A percentile compares a stretch with the other conserved stretches of the same genome.
phyloP scores from a whole-genome alignment of 2,113 vertebrate species.

The Lynx canadensis region DNA sequence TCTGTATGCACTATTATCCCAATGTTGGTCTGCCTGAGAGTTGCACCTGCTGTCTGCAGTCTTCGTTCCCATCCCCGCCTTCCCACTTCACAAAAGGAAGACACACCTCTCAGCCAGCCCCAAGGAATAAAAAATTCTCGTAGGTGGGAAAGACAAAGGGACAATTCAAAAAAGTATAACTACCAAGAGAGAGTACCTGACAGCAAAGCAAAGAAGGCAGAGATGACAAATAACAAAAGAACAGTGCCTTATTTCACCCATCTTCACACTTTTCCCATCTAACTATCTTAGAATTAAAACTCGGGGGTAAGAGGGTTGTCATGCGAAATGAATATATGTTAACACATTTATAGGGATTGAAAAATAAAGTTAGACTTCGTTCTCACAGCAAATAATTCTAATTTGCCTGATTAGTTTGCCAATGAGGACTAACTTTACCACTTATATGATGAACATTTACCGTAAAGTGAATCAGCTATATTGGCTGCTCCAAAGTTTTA shows the following conservation, averaged over 20 bases:
- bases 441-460: not conserved
- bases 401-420: not conserved
- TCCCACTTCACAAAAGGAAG: not conserved
- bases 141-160: not conserved
- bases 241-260: not conserved
- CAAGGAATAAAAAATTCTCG: not conserved
- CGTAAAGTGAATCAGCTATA: not conserved
- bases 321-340: not conserved
- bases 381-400: slow-evolving; percentile 18
- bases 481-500: not conserved
- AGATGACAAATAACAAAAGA: not conserved
- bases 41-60: not conserved
- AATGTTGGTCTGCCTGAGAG: not conserved
- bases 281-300: not conserved
- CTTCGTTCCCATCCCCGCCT: not conserved
- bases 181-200: not conserved
- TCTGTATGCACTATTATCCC: not conserved
- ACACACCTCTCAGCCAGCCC: not conserved
- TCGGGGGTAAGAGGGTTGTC: not conserved
- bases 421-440: not conserved
- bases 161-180: not conserved
- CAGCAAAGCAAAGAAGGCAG: not conserved
- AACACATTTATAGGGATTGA: not conserved
- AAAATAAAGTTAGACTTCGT: not conserved
- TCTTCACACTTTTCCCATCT: not conserved